Percentiles rank a stretch among this genome's conserved stretches.
These are phyloP conservation scores for Lasiurus borealis DNA, from an alignment of 2,113 vertebrate genomes.

Conservation along the genomic window DNA sequence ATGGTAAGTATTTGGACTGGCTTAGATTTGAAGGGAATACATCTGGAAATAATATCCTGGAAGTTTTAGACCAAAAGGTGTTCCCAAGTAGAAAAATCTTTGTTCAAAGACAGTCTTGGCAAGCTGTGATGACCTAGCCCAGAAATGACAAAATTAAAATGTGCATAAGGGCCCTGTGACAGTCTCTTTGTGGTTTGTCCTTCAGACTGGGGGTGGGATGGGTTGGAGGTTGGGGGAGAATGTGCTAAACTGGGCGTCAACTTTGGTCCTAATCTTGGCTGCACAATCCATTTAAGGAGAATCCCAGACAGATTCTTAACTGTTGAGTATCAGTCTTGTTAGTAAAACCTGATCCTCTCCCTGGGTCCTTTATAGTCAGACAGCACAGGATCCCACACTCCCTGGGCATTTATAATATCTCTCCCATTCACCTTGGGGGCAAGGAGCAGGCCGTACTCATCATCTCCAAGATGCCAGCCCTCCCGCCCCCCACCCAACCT, in stretches of 20 bases:
- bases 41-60: not conserved
- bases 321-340: not conserved
- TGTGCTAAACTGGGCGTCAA: not conserved
- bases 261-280: not conserved
- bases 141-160: not conserved
- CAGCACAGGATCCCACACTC: not conserved
- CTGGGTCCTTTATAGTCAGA: not conserved
- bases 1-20: not conserved
- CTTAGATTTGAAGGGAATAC: slow-evolving; percentile 23
- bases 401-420: too few species aligned
- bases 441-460: not conserved
- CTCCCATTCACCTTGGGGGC: not conserved
- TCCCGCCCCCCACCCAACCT: too few species aligned
- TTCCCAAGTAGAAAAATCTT: not conserved
- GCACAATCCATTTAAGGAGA: not conserved
- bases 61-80: not conserved
- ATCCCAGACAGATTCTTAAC: not conserved
- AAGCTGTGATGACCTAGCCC: not conserved
- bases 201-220: not conserved
- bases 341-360: not conserved
- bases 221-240: not conserved
- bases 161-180: not conserved
- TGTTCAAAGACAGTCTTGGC: not conserved
- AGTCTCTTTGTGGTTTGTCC: not conserved
- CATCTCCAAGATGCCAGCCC: not conserved